Base-by-base conservation (phyloP, 2,797 vertebrate species). In the Enteromius paludinosus region DNA sequence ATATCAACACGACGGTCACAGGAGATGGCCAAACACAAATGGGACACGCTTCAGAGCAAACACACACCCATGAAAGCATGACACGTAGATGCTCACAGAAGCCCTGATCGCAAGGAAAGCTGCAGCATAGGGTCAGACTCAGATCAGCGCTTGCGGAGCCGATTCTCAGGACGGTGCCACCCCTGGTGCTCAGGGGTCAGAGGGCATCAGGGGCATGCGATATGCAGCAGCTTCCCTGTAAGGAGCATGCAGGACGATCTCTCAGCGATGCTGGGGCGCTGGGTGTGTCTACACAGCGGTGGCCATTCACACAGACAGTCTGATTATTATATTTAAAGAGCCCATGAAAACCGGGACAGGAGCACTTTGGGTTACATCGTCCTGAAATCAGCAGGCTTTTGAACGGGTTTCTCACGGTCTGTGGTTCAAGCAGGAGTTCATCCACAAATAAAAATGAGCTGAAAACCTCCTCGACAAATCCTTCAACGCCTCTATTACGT, bases 71-170 rank as follows among this genome's bases (percentile, higher is more conserved):
- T 9, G 18, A 52, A 76, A 45, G 59, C 47, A 78, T 78, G 83
- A 76, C 68, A 81, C 94, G 95, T 93, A 86, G 91, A 89, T 90
- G 87, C 85, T 91, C 86, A 91, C 91, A 91, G 90, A 91, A 91
- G 93, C 95, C 94, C 92, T 91, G 89, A 92, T 87, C 90, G 86
- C 80, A 91, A 94, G 94, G 94, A 95, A 83, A 94, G 94, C 94
- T 94, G 95, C 94, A 94, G 81, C 87, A 87, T 83, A 93, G 93
- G 92, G 12, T 62, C 62, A 91, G 88, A 62, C 6, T 62, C 89
- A 43, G 25, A 30, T 54, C 20, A 66, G 71, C 4, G 4, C n/a
- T 23, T 17, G 17, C 41, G 5, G 35, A 28, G 71, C 65, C 20
- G 35, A 41, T n/a, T 71, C 0, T 2, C 14, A 11, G 30, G 30